Evolutionary conservation across 2,888 invertebrate species (phyloP), one percentile per base, ranked within the genome.

Genomic region (Pyralis farinalis): DNA sequence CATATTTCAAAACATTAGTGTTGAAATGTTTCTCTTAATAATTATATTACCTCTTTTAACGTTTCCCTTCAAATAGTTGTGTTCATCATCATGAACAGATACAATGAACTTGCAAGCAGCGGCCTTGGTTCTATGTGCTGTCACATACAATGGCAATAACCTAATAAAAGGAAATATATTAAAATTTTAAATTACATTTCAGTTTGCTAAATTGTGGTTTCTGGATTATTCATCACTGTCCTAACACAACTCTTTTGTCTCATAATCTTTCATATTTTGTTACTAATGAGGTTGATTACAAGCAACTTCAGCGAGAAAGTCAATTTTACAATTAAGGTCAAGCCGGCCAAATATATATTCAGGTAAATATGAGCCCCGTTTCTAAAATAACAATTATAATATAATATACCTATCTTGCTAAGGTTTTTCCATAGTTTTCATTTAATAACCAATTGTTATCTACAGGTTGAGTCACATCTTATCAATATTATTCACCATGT

Each of bases 31-130:
- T n/a, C n/a, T n/a, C n/a, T n/a, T n/a, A n/a, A n/a, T n/a, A n/a
- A n/a, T n/a, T n/a, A n/a, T n/a, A 2, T 42, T 60, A 78, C 79
- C 78, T 63, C 61, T 58, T 8, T 75, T 41, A 6, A 71, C 50
- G 41, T 74, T 57, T 22, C 75, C 78, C 34, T 51, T 53, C 7
- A 79, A 51, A 47, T 69, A 78, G 0, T 43, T 47, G 39, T 71
- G 44, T 37, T 78, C 78, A 1, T 71, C 61, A 34, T 81, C 79
- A 16, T 72, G 63, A 12, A 66, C 34, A 0, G 65, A 69, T 11
- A 71, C 37, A 0, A 60, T 22, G 35, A 53, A 63, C 9, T 56
- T 68, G 27, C 68, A 64, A 1, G 63, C 47, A 1, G 78, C 58
- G 10, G 71, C 61, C 0, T 31, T 52, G 45, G 55, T 68, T 21